phyloP scores from a whole-genome alignment of 2,888 invertebrate species.

The Scaptomyza cyrtandrae region DNA sequence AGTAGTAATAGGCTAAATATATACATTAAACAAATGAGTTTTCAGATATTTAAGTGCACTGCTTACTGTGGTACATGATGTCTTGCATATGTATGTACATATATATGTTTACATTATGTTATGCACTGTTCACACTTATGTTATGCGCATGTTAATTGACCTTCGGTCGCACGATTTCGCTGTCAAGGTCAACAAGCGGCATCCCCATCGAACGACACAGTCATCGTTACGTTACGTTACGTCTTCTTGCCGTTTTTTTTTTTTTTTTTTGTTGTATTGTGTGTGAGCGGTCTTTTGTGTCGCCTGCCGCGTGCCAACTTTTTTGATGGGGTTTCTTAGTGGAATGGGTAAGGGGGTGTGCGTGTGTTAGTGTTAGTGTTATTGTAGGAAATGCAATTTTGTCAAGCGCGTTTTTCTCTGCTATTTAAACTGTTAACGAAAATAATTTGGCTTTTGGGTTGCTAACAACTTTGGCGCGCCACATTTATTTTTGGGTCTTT shows the following conservation, averaged over 20 bases:
- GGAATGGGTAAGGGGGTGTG: not conserved
- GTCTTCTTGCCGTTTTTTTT: slow-evolving; percentile 3
- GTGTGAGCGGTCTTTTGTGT: not conserved
- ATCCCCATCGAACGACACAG: slow-evolving; percentile 54
- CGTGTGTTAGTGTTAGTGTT: no score
- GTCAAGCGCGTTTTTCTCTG: not conserved
- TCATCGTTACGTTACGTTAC: slow-evolving; percentile 42
- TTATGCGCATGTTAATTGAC: slow-evolving; percentile 48
- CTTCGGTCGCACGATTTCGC: slow-evolving; percentile 63
- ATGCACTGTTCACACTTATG: slow-evolving; percentile 17
- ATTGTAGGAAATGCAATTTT: not conserved
- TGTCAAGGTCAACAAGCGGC: slow-evolving; percentile 81
- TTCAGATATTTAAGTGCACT: not conserved
- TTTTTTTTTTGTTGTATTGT: not conserved
- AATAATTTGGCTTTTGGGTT: slow-evolving; percentile 14
- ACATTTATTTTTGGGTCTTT: slow-evolving; percentile 56
- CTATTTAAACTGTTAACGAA: not conserved
- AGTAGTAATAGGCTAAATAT: slow-evolving; percentile 85
- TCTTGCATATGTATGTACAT: not conserved
- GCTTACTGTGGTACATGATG: not conserved
- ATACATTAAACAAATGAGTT: not conserved
- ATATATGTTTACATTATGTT: slow-evolving; percentile 21
- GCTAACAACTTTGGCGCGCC: slow-evolving; percentile 8
- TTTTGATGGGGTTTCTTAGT: not conserved
- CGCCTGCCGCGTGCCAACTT: slow-evolving; percentile 24